These are phyloP conservation scores for Aegotheles bennettii DNA, from an alignment of 2,113 vertebrate genomes.

Conservation along the genomic window DNA sequence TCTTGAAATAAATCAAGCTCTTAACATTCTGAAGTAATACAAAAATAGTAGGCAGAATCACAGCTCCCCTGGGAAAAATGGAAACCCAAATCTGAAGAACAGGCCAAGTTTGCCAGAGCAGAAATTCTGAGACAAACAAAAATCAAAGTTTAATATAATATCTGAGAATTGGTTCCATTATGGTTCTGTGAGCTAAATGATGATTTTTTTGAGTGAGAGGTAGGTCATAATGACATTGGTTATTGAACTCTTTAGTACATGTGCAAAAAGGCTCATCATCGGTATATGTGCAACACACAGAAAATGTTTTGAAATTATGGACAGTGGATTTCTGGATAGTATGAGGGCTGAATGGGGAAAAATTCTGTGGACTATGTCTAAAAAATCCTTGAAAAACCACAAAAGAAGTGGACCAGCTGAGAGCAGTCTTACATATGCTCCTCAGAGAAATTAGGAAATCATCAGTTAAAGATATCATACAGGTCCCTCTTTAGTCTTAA, in stretches of 20 bases:
- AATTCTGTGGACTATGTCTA: neutral
- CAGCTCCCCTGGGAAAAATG: neutral
- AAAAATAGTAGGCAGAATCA: neutral
- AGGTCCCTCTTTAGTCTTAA: neutral
- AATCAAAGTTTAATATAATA: neutral
- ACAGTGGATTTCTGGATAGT: neutral
- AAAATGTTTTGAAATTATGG: neutral
- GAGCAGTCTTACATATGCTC: neutral
- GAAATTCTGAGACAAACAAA: neutral
- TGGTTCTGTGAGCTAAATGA: neutral
- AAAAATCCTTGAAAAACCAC: neutral
- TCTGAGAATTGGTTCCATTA: neutral
- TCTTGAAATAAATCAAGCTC: neutral
- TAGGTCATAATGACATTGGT: neutral
- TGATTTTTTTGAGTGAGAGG: neutral
- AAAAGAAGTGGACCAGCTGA: neutral
- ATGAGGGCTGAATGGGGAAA: neutral
- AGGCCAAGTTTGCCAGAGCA: rapidly evolving
- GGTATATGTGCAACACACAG: neutral
- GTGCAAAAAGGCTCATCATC: rapidly evolving
- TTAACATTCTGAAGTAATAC: neutral
- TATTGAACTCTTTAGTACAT: neutral
- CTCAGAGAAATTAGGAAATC: neutral
- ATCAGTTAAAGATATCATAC: neutral
- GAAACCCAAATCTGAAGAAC: neutral